Evolutionary conservation across 1,140 invertebrate species (phyloP).

Genomic region (Leptinotarsa texana): DNA sequence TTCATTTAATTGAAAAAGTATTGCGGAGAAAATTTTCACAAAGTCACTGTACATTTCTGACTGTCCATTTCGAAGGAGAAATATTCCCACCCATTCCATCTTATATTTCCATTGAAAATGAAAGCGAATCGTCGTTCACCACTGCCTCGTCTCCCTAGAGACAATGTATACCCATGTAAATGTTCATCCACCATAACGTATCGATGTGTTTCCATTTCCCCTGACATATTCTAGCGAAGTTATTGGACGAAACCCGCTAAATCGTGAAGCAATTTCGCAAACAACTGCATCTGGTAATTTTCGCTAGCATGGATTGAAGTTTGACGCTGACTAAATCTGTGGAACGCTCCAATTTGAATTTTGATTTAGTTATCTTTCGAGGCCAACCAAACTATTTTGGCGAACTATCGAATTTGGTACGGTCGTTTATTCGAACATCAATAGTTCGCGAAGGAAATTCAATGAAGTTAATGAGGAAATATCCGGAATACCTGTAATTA

Average conservation of each 20-base stretch:
- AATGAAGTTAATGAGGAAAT: background rate
- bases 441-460: background rate
- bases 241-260: background rate
- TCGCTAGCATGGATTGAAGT: background rate
- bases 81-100: too few species aligned
- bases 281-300: background rate
- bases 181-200: background rate
- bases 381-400: background rate
- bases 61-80: too few species aligned
- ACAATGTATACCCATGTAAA: background rate
- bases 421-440: background rate
- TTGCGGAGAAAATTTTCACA: too few species aligned
- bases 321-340: background rate
- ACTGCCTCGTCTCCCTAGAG: background rate
- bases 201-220: conserved; percentile 5
- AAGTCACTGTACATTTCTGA: too few species aligned
- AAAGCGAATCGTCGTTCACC: background rate
- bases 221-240: background rate
- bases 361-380: background rate
- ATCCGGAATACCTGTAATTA: conserved; percentile 5
- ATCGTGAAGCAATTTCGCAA: conserved; percentile 5
- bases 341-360: background rate
- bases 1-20: too few species aligned
- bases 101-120: background rate
- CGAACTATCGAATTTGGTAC: background rate